phyloP scores from a whole-genome alignment of 2,113 vertebrate genomes.

The Embiotoca jacksoni region DNA sequence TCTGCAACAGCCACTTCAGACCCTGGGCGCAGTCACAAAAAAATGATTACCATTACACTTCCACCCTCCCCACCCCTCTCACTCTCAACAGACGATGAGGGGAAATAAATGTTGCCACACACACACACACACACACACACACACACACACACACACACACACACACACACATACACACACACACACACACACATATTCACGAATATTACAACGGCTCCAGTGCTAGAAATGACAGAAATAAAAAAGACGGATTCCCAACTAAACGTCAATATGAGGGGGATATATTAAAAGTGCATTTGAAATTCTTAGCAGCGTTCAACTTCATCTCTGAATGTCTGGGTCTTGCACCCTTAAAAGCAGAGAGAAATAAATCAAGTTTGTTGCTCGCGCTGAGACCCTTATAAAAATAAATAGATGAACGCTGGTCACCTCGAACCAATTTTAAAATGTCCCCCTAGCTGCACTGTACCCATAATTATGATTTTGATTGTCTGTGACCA shows the following conservation, averaged over 20 bases:
- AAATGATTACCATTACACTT: slow-evolving; percentile 83
- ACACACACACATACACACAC: slow-evolving; percentile 58
- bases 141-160: slow-evolving; percentile 40
- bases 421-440: slow-evolving; percentile 82
- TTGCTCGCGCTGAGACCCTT: slow-evolving; percentile 78
- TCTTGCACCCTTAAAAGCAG: slow-evolving; percentile 86
- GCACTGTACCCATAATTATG: slow-evolving; percentile 82
- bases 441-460: slow-evolving; percentile 76
- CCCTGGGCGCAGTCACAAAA: slow-evolving; percentile 81
- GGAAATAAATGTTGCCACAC: slow-evolving; percentile 80
- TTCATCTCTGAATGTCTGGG: slow-evolving; percentile 84
- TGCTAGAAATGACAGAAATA: slow-evolving; percentile 83
- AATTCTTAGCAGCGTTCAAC: slow-evolving; percentile 85
- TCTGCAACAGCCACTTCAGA: slow-evolving; percentile 81
- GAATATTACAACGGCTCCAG: slow-evolving; percentile 60
- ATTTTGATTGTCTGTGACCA: slow-evolving; percentile 82
- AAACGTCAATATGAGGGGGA: slow-evolving; percentile 86
- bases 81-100: slow-evolving; percentile 79
- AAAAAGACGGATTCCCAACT: slow-evolving; percentile 85
- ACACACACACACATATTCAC: slow-evolving; percentile 58
- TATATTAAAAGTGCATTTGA: slow-evolving; percentile 87
- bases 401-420: slow-evolving; percentile 86
- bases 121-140: slow-evolving; percentile 51
- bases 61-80: slow-evolving; percentile 69
- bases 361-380: slow-evolving; percentile 84